Conservation (phyloP, 2,888 invertebrate species). For the Hirtodrosophila trivittata region DNA sequence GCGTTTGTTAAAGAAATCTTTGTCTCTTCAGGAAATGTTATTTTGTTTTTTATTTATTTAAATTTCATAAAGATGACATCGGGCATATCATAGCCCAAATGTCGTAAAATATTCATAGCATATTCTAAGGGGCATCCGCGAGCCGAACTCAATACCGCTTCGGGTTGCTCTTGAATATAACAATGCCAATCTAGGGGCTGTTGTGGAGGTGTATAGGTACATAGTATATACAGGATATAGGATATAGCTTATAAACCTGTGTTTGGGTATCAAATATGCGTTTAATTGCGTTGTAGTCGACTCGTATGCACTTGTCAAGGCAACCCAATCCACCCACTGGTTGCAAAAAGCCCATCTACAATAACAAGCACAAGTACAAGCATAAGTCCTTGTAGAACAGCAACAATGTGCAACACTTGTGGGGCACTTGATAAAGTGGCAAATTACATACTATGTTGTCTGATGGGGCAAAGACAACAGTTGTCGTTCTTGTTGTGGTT, state of each 20-base stretch:
- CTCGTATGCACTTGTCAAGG: too few species aligned
- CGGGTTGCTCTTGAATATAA: background rate
- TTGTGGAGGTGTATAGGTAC: background rate
- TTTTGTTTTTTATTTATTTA: too few species aligned
- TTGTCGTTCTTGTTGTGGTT: conserved; percentile 17
- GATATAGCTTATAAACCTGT: too few species aligned
- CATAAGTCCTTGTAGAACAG: too few species aligned
- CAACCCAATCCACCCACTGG: too few species aligned
- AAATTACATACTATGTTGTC: conserved; percentile 26
- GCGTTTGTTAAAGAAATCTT: too few species aligned
- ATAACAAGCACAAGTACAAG: too few species aligned
- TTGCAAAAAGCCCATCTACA: too few species aligned
- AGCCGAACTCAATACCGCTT: background rate
- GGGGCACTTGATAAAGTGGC: conserved; percentile 40
- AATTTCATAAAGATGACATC: too few species aligned
- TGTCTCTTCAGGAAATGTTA: too few species aligned
- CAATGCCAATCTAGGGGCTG: background rate
- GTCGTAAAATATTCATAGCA: background rate
- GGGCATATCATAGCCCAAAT: too few species aligned
- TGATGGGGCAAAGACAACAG: background rate
- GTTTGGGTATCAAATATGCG: too few species aligned
- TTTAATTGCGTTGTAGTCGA: background rate
- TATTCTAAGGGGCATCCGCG: background rate
- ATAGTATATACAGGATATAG: background rate
- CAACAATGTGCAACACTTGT: conserved; percentile 9